phyloP scores from a whole-genome alignment of 2,888 invertebrate species.

The Ganaspis brasiliensis region DNA sequence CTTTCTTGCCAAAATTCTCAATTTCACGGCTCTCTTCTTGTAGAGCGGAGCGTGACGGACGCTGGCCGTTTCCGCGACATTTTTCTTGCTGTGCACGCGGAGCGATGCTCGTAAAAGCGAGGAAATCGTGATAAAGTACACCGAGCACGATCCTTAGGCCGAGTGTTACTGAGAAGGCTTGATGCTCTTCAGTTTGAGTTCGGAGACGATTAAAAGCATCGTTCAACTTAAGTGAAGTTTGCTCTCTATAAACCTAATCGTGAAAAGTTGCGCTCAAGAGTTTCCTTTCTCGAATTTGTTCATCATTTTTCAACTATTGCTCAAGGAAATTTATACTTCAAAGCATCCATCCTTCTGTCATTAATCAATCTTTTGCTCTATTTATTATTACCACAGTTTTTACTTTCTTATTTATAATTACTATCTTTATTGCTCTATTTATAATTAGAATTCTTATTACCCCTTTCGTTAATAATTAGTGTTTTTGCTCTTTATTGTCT shows the following conservation, averaged over 20 bases:
- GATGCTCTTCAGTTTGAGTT: not conserved
- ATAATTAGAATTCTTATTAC: too few relatives aligned
- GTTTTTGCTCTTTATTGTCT: too few relatives aligned
- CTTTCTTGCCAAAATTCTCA: conserved; percentile 59
- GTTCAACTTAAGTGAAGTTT: conserved; percentile 3
- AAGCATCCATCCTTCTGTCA: not conserved
- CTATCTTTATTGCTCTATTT: too few relatives aligned
- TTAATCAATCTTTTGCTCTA: too few relatives aligned
- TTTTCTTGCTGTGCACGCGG: conserved; percentile 59
- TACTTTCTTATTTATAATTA: too few relatives aligned
- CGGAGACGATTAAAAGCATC: conserved; percentile 40
- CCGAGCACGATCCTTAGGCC: conserved; percentile 45
- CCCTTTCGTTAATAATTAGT: too few relatives aligned
- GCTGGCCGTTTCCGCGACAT: conserved; percentile 59
- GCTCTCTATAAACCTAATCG: not conserved
- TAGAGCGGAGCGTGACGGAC: conserved; percentile 59
- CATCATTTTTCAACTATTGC: not conserved
- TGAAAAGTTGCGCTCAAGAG: not conserved
- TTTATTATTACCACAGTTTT: too few relatives aligned
- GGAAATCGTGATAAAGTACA: conserved; percentile 55
- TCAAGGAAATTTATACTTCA: not conserved
- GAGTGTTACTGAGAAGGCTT: conserved; percentile 42
- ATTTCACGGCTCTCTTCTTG: conserved; percentile 64
- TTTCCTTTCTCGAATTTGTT: not conserved
- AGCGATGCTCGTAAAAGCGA: conserved; percentile 49